phyloP scores from a whole-genome alignment of 2,113 vertebrate species.

The Psittacara wagleri region DNA sequence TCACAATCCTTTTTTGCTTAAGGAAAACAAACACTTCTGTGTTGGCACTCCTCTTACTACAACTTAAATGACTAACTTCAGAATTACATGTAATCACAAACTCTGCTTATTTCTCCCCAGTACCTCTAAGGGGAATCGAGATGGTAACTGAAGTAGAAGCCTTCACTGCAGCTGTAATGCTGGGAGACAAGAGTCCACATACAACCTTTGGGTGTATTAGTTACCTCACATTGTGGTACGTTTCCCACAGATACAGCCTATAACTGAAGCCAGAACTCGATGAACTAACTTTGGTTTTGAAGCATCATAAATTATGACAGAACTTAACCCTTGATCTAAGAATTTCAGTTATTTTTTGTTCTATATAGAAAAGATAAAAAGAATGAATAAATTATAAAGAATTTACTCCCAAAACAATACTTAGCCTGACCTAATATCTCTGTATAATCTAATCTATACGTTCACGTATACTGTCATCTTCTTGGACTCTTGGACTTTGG shows the following conservation, averaged over 20 bases:
- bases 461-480: not conserved
- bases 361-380: not conserved
- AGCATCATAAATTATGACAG: not conserved
- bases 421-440: not conserved
- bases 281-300: not conserved
- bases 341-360: not conserved
- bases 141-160: not conserved
- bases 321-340: not conserved
- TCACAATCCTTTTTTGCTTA: not conserved
- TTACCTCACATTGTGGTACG: rapidly evolving
- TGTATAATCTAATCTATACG: not conserved
- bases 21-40: rapidly evolving
- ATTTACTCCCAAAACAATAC: not conserved
- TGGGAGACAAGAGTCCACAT: not conserved
- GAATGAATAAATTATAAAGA: not conserved
- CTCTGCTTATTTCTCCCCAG: not conserved
- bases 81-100: not conserved
- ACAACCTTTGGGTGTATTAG: not conserved
- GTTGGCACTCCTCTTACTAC: not conserved
- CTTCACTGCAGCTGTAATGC: not conserved
- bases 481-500: not conserved
- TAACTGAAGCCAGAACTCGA: not conserved
- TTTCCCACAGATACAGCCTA: not conserved
- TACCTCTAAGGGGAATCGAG: not conserved
- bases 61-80: not conserved